phyloP scores from a whole-genome alignment of 2,113 vertebrate species.

The Mormoops blainvillei region DNA sequence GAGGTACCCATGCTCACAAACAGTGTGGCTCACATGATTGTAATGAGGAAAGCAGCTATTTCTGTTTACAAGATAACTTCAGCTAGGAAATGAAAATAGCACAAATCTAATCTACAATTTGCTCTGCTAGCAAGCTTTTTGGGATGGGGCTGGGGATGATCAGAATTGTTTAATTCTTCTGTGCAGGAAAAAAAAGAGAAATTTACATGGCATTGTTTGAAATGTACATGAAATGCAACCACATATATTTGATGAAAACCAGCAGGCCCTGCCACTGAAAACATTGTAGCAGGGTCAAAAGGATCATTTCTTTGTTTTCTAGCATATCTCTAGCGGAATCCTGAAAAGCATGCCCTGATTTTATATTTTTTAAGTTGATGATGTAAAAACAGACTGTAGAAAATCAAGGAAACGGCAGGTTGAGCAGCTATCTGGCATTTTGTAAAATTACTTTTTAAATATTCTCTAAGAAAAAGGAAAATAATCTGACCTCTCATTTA shows the following conservation, averaged over 20 bases:
- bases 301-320: not conserved
- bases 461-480: not conserved
- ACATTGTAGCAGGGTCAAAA: not conserved
- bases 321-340: not conserved
- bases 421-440: not conserved
- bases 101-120: not conserved
- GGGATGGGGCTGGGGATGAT: too few species aligned
- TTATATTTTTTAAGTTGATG: not conserved
- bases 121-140: not conserved
- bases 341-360: not conserved
- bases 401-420: not conserved
- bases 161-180: not conserved
- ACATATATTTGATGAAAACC: not conserved
- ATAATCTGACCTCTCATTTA: not conserved
- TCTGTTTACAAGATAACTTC: conserved; percentile 20
- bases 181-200: not conserved
- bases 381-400: not conserved
- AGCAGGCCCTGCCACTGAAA: not conserved
- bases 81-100: not conserved
- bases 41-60: not conserved
- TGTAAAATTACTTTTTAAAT: not conserved
- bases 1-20: not conserved
- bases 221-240: not conserved
- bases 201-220: not conserved
- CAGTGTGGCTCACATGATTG: not conserved